Evolutionary conservation across 2,888 invertebrate species (phyloP).

Genomic region (Drosophila ezoana): DNA sequence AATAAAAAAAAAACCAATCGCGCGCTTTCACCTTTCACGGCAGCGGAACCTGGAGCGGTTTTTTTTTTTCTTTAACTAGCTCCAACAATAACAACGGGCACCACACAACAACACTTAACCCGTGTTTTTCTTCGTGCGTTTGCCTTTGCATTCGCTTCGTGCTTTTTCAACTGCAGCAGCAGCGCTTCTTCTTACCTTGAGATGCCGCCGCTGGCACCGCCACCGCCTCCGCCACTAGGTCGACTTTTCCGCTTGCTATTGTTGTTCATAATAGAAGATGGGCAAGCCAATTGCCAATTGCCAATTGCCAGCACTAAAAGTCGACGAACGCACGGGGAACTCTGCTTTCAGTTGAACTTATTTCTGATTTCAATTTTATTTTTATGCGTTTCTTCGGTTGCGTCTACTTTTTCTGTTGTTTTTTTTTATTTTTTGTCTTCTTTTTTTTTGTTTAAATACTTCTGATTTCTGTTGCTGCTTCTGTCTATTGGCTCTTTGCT

Average conservation of each 20-base stretch:
- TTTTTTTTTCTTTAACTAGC: constrained; percentile 27
- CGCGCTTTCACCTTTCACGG: constrained; percentile 63
- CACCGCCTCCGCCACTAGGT: constrained; percentile 86
- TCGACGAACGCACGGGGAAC: constrained; percentile 59
- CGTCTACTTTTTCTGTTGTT: constrained; percentile 43
- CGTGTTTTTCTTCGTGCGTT: constrained; percentile 53
- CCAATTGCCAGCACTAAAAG: constrained; percentile 68
- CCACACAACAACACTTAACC: constrained; percentile 7
- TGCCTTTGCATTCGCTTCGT: constrained; percentile 60
- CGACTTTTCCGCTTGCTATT: constrained; percentile 94
- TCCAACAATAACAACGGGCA: constrained; percentile 31
- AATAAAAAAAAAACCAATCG: constrained; percentile 26
- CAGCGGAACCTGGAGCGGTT: constrained; percentile 26
- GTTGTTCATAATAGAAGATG: constrained; percentile 78
- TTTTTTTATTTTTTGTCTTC: constrained; percentile 11
- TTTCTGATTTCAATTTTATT: constrained; percentile 60
- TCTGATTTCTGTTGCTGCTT: constrained; percentile 52
- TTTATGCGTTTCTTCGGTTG: constrained; percentile 49
- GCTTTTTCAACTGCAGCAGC: constrained; percentile 47
- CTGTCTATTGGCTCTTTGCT: constrained; percentile 40
- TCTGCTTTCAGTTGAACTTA: constrained; percentile 57
- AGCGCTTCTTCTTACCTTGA: constrained; percentile 80
- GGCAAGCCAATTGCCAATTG: constrained; percentile 63
- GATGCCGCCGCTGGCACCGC: constrained; percentile 76
- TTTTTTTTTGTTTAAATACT: constrained; percentile 43